phyloP scores from a whole-genome alignment of 2,797 vertebrate genomes.

The Schizopygopsis pylzovi region DNA sequence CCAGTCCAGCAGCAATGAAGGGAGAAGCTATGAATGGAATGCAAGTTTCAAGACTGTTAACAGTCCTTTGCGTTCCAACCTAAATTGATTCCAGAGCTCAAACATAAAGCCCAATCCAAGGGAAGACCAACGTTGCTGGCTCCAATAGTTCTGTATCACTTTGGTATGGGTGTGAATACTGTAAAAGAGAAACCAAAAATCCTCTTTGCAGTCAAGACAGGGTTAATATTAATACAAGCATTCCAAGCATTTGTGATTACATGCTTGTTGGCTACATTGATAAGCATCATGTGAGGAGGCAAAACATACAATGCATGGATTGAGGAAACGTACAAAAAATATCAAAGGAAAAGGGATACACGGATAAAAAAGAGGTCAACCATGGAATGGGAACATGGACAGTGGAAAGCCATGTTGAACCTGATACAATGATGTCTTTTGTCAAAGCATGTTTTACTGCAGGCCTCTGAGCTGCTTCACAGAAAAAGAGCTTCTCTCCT shows the following conservation, averaged over 20 bases:
- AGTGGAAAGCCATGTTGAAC: slow-evolving; percentile 44
- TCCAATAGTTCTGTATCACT: neutral
- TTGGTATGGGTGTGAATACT: neutral
- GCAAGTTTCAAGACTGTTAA: slow-evolving; percentile 47
- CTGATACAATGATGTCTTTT: slow-evolving; percentile 60
- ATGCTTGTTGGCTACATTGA: neutral
- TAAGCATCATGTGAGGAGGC: neutral
- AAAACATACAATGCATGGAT: slow-evolving; percentile 19
- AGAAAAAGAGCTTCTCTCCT: slow-evolving; percentile 54
- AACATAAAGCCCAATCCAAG: slow-evolving; percentile 41
- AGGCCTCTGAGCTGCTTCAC: slow-evolving; percentile 33
- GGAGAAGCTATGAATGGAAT: slow-evolving; percentile 44
- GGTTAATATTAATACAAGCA: slow-evolving; percentile 11
- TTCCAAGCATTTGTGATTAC: slow-evolving; percentile 18
- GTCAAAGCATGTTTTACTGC: slow-evolving; percentile 46
- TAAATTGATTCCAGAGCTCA: slow-evolving; percentile 62
- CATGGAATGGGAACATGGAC: slow-evolving; percentile 42
- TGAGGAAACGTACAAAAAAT: slow-evolving; percentile 37
- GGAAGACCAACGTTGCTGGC: slow-evolving; percentile 30
- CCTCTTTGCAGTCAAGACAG: neutral
- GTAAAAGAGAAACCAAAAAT: slow-evolving; percentile 5
- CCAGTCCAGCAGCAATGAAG: slow-evolving; percentile 6
- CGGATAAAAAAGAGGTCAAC: slow-evolving; percentile 49
- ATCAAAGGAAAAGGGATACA: slow-evolving; percentile 39
- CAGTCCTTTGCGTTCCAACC: slow-evolving; percentile 53